Conservation (phyloP, 30 jellyfish, hydroid and myxozoan genomes). For the Phacellophora camtschatica region DNA sequence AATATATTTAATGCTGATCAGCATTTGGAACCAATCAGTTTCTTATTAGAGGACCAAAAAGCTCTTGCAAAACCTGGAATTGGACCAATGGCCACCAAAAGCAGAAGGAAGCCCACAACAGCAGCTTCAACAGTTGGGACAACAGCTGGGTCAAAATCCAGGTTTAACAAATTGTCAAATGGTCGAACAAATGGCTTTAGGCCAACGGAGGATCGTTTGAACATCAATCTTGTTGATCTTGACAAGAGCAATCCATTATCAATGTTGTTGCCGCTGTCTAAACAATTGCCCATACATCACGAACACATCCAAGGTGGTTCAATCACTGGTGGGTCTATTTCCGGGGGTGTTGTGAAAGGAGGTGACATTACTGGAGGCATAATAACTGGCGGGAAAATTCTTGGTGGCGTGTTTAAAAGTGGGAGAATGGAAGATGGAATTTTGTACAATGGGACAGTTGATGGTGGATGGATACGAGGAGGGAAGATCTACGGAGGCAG, state of each 20-base stretch:
- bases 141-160: background rate
- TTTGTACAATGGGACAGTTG: slow-evolving; percentile 66
- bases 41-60: slow-evolving; percentile 21
- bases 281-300: slow-evolving; percentile 61
- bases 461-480: slow-evolving; percentile 82
- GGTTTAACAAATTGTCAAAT: background rate
- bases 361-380: slow-evolving; percentile 93
- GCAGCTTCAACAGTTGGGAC: background rate
- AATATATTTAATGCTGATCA: slow-evolving; percentile 45
- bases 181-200: background rate
- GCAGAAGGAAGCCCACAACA: background rate
- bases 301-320: slow-evolving; percentile 80
- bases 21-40: slow-evolving; percentile 29
- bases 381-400: slow-evolving; percentile 69
- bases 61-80: slow-evolving; percentile 8
- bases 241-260: background rate
- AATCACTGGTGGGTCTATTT: slow-evolving; percentile 79
- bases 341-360: slow-evolving; percentile 87
- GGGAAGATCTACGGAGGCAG: slow-evolving; percentile 87
- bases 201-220: background rate
- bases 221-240: background rate
- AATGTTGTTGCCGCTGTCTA: background rate
- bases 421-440: slow-evolving; percentile 89
- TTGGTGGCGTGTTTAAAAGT: slow-evolving; percentile 71
- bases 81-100: background rate